phyloP scores from a whole-genome alignment of 2,888 invertebrate genomes.

The Athalia circularis region DNA sequence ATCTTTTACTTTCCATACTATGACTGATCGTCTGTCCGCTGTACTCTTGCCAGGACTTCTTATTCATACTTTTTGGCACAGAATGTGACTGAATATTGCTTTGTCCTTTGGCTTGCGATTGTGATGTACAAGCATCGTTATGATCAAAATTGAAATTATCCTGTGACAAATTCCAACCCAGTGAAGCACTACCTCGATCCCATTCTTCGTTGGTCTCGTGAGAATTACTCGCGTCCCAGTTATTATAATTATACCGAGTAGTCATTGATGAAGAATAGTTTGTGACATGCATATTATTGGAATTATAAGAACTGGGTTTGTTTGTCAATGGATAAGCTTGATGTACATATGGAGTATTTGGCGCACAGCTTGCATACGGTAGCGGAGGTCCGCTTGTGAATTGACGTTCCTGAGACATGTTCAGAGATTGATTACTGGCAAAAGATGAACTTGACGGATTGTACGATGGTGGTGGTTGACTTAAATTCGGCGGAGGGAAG shows the following conservation, averaged over 20 bases:
- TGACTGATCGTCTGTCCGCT: background rate
- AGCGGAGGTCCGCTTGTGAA: background rate
- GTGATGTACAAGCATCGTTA: background rate
- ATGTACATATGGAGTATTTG: background rate
- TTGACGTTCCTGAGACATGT: background rate
- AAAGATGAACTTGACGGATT: slow-evolving; percentile 55
- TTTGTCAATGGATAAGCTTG: background rate
- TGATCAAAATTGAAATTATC: background rate
- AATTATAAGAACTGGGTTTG: background rate
- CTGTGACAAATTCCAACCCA: slow-evolving; percentile 45
- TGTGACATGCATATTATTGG: slow-evolving; percentile 47
- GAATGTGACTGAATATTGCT: background rate
- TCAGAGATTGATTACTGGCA: slow-evolving; percentile 49
- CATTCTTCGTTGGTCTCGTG: slow-evolving; percentile 51
- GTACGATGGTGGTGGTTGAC: slow-evolving; percentile 54
- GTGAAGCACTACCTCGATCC: slow-evolving; percentile 35
- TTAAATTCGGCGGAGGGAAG: slow-evolving; percentile 64
- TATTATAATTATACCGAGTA: slow-evolving; percentile 51
- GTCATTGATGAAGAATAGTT: background rate
- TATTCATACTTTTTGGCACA: background rate
- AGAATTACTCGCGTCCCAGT: slow-evolving; percentile 56
- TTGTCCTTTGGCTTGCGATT: slow-evolving; percentile 6
- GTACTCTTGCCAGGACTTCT: background rate
- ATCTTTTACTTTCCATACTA: slow-evolving; percentile 55
- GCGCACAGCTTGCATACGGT: background rate